These are phyloP conservation scores for Dugesia japonica DNA, from an alignment of 2,888 invertebrate genomes.

Conservation along the genomic window DNA sequence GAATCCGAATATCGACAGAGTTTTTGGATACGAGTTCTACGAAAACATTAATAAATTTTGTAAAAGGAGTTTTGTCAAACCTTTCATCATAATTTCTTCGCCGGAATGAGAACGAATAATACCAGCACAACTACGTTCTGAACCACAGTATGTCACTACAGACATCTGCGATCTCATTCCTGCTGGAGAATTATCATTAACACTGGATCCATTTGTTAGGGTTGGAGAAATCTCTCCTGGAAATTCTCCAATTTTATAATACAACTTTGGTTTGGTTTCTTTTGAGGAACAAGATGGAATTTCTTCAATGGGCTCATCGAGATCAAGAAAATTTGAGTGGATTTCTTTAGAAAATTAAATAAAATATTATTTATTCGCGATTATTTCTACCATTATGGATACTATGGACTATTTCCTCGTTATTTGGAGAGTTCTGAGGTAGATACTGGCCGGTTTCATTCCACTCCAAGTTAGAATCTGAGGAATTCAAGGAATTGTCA, in stretches of 20 bases:
- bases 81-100: constrained; percentile 8
- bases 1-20: neutral
- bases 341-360: neutral
- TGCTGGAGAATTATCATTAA: neutral
- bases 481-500: neutral
- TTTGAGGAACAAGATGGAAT: neutral
- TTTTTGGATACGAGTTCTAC: neutral
- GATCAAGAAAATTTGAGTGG: neutral
- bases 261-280: neutral
- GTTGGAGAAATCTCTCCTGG: neutral
- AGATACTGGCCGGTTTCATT: neutral
- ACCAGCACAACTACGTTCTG: constrained; percentile 4
- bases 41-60: neutral
- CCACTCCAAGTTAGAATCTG: constrained; percentile 9
- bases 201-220: neutral
- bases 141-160: neutral
- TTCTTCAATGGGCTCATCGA: neutral
- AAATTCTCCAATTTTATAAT: constrained; percentile 15
- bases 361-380: neutral
- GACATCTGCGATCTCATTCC: constrained; percentile 12
- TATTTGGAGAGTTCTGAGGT: constrained; percentile 2
- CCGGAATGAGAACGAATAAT: neutral
- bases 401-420: neutral
- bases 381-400: neutral
- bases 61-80: neutral